Conservation (phyloP, 2,113 vertebrate species). For the Ifrita kowaldi region DNA sequence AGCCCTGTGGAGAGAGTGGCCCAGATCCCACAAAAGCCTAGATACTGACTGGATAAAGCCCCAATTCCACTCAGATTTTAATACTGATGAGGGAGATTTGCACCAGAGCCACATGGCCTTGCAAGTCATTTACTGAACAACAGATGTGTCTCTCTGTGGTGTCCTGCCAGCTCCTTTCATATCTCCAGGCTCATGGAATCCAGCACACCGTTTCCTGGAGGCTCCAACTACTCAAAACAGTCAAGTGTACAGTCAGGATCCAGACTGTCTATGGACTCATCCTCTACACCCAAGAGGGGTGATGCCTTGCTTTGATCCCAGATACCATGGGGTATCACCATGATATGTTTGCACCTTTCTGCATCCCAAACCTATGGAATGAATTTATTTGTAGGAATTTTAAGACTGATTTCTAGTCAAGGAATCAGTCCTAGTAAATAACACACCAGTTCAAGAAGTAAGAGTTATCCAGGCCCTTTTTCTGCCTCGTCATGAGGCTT, state of each 20-base stretch:
- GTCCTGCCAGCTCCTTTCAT: background rate
- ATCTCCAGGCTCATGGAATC: background rate
- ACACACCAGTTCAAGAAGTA: background rate
- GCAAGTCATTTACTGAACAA: background rate
- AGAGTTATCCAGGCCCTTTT: background rate
- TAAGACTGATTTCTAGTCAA: background rate
- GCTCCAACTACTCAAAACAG: accelerated
- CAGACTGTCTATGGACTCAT: background rate
- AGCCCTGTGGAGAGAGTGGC: background rate
- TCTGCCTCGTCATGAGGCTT: background rate
- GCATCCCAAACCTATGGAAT: background rate
- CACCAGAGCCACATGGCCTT: background rate
- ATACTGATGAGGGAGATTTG: background rate
- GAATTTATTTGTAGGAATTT: background rate
- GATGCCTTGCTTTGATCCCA: background rate
- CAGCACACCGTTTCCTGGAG: background rate
- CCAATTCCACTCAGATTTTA: background rate
- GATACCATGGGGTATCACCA: background rate
- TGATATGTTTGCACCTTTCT: background rate
- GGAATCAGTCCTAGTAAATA: background rate
- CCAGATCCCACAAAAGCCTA: background rate
- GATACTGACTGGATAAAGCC: background rate
- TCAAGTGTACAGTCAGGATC: too few relatives aligned
- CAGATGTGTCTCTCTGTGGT: accelerated
- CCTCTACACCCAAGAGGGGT: background rate